Evolutionary conservation across 2,113 vertebrate species (phyloP).

Genomic region (Megaleporinus macrocephalus): DNA sequence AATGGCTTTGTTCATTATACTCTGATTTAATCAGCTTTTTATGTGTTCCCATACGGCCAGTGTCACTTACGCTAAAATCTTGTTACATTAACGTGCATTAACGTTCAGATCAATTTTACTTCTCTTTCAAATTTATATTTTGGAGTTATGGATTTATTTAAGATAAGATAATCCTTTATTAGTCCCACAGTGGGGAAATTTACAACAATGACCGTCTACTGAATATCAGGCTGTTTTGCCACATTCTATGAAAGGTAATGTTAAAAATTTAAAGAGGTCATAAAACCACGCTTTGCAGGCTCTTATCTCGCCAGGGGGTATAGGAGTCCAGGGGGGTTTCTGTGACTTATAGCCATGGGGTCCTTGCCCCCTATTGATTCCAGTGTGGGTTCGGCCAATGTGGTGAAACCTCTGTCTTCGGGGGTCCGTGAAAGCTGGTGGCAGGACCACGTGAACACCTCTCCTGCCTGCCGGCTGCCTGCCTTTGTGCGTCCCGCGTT

Average conservation of each 20-base stretch:
- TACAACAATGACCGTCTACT: not conserved
- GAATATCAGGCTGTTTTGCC: slow-evolving; percentile 4
- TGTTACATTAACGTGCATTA: too few species aligned
- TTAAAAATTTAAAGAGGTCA: not conserved
- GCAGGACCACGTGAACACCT: slow-evolving; percentile 41
- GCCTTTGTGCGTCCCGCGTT: slow-evolving; percentile 50
- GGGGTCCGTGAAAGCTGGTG: slow-evolving; percentile 36
- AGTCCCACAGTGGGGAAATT: too few species aligned
- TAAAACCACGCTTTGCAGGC: slow-evolving; percentile 3
- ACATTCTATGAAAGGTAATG: not conserved
- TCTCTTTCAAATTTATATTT: too few species aligned
- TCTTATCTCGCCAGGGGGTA: not conserved
- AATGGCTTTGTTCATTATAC: slow-evolving; percentile 11
- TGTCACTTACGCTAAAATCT: not conserved
- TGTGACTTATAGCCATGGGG: slow-evolving; percentile 16
- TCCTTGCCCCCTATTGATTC: slow-evolving; percentile 17
- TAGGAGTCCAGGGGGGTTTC: slow-evolving; percentile 5
- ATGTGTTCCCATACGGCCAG: not conserved
- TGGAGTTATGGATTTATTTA: too few species aligned
- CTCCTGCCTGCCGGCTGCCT: slow-evolving; percentile 31
- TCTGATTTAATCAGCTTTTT: slow-evolving; percentile 5
- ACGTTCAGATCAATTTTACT: too few species aligned
- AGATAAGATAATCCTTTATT: too few species aligned
- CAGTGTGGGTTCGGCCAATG: slow-evolving; percentile 32
- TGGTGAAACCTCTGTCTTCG: slow-evolving; percentile 35